Evolutionary conservation across 2,888 invertebrate genomes (phyloP), one percentile per base, ranked within the genome.

Genomic region (Leptura quadrifasciata): DNA sequence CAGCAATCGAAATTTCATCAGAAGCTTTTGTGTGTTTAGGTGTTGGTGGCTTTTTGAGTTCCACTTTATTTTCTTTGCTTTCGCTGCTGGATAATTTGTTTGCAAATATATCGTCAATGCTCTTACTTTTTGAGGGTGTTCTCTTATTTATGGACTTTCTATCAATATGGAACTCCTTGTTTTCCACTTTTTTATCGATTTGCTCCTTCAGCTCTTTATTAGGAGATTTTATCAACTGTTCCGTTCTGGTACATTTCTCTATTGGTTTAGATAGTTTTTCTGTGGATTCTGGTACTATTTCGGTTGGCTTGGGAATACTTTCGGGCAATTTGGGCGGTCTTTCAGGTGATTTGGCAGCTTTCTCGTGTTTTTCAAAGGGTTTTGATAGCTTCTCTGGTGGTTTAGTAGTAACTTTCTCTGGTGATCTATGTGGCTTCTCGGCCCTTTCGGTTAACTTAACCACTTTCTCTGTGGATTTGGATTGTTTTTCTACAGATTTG

Each of bases 1-100:
- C 87, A 17, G 84, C 84, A n/a, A 80, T 78, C 10, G 83, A 81
- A 63, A 85, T 83, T 77, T 86, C 85, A 71, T 86, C 86, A 18
- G 80, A 74, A 1, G 81, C 54, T 75, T 82, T 84, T 10, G 74
- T 64, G n/a, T 74, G 74, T 71, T 78, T 79, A 10, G 76, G 75
- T 18, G 84, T 79, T 17, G 73, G 60, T 12, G 79, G 75, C 69
- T 79, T 79, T 18, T 78, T 79, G 8, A 76, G 17, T n/a, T 81
- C 81, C 18, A 80, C 52, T 72, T 84, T 82, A 64, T 86, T 86
- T 65, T 87, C 85, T 73, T 86, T 82, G 4, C 79, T 81, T 67
- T 84, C 83, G 52, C 83, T 83, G 35, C 68, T 77, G 9, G 79
- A 68, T 58, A 84, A 74, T 79, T 85, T 85, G 18, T 75, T 81